A percentile compares a stretch with the other conserved stretches of the same genome.
phyloP scores from a whole-genome alignment of 2,888 invertebrate species.

The Cacoxenus indagator region DNA sequence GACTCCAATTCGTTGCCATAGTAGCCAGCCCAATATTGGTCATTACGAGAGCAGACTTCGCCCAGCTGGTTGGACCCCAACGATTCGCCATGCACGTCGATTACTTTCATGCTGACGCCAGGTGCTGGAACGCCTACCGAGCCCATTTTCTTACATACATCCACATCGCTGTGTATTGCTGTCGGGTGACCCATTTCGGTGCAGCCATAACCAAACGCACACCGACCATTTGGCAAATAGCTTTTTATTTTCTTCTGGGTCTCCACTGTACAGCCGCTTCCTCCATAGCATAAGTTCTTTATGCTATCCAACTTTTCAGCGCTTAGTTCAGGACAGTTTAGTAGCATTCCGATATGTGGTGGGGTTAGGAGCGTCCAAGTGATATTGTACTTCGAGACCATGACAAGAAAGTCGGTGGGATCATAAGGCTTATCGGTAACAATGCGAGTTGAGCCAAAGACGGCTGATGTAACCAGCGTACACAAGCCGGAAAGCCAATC shows the following conservation, averaged over 20 bases:
- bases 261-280: conserved; percentile 46
- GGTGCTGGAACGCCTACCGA: conserved; percentile 53
- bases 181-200: conserved; percentile 59
- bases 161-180: conserved; percentile 38
- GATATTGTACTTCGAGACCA: conserved; percentile 53
- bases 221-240: conserved; percentile 33
- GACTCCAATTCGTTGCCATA: conserved; percentile 49
- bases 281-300: conserved; percentile 45
- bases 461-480: conserved; percentile 45
- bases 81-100: conserved; percentile 44
- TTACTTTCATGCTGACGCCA: conserved; percentile 48
- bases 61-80: conserved; percentile 54
- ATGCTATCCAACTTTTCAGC: conserved; percentile 42
- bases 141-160: conserved; percentile 38
- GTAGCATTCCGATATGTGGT: conserved; percentile 50
- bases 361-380: conserved; percentile 47
- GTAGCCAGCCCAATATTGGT: conserved; percentile 52
- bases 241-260: conserved; percentile 47
- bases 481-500: conserved; percentile 51
- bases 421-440: conserved; percentile 47
- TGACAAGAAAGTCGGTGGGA: conserved; percentile 42
- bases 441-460: conserved; percentile 50
- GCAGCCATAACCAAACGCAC: conserved; percentile 55
- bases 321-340: conserved; percentile 38
- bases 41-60: conserved; percentile 52